A percentile compares a stretch with the other conserved stretches of the same genome.
These are phyloP conservation scores for Cyaniris semiargus DNA, from an alignment of 2,888 invertebrate genomes.

Conservation along the genomic window DNA sequence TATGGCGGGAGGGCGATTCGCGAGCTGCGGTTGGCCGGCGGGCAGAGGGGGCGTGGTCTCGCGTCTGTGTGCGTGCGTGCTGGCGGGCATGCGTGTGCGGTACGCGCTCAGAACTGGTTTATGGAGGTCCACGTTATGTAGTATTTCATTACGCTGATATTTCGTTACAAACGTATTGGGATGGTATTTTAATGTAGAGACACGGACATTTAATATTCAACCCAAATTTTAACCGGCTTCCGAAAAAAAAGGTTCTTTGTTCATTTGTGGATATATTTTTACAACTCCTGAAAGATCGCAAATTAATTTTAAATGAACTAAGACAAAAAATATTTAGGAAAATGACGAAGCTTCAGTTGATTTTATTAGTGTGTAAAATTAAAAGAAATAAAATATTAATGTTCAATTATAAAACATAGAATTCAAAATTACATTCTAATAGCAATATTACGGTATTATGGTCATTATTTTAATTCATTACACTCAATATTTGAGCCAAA, in stretches of 20 bases:
- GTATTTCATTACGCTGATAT: slow-evolving; percentile 23
- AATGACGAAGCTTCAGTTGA: too few relatives aligned
- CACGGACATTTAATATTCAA: background rate
- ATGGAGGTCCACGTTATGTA: slow-evolving; percentile 36
- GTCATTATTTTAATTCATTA: too few relatives aligned
- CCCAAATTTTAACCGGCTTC: background rate
- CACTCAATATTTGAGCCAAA: too few relatives aligned
- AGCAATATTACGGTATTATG: too few relatives aligned
- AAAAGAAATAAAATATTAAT: too few relatives aligned
- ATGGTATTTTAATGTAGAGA: slow-evolving; percentile 2
- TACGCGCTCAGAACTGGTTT: slow-evolving; percentile 39
- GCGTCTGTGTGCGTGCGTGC: slow-evolving; percentile 60
- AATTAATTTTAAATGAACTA: too few relatives aligned
- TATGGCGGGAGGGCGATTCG: slow-evolving; percentile 62
- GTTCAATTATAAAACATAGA: too few relatives aligned
- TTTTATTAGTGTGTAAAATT: too few relatives aligned
- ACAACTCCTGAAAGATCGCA: background rate
- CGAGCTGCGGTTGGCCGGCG: slow-evolving; percentile 62
- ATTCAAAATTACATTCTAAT: too few relatives aligned
- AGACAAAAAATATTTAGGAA: too few relatives aligned
- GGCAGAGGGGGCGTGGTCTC: slow-evolving; percentile 57
- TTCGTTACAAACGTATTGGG: slow-evolving; percentile 11
- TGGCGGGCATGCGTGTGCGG: slow-evolving; percentile 50
- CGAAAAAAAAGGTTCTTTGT: background rate
- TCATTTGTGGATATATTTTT: background rate